A percentile compares a stretch with the other conserved stretches of the same genome.
These are phyloP conservation scores for Lochmaea capreae DNA, from an alignment of 2,888 invertebrate species.

Conservation along the genomic window DNA sequence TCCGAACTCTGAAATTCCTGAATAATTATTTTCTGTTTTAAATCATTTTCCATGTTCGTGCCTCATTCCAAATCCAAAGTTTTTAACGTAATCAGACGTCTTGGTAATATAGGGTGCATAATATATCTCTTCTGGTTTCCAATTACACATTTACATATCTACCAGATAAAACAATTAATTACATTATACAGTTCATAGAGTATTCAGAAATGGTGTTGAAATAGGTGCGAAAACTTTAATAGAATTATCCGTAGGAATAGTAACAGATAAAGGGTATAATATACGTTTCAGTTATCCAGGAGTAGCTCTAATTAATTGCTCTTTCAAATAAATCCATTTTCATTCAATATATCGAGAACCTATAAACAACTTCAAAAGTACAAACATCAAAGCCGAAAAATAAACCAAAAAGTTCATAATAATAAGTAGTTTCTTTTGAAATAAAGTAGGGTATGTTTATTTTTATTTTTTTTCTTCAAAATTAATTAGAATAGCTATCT, in stretches of 20 bases:
- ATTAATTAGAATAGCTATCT: too few species aligned
- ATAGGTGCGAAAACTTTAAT: slow-evolving; percentile 39
- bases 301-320: not conserved
- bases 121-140: slow-evolving; percentile 44
- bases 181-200: slow-evolving; percentile 33
- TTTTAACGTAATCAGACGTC: slow-evolving; percentile 45
- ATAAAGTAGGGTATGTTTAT: too few species aligned
- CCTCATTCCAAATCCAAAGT: slow-evolving; percentile 40
- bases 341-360: not conserved
- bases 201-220: slow-evolving; percentile 25
- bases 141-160: slow-evolving; percentile 43
- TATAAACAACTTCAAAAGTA: too few species aligned
- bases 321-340: not conserved
- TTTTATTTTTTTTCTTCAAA: too few species aligned
- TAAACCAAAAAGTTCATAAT: too few species aligned
- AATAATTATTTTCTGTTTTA: slow-evolving; percentile 49
- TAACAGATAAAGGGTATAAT: slow-evolving; percentile 25
- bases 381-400: too few species aligned
- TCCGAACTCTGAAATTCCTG: slow-evolving; percentile 36
- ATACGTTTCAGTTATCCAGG: slow-evolving; percentile 1
- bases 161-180: slow-evolving; percentile 43
- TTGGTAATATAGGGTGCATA: slow-evolving; percentile 46
- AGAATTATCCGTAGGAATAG: slow-evolving; percentile 30
- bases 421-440: too few species aligned
- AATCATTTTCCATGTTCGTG: slow-evolving; percentile 46